These are phyloP conservation scores for Cantharis nigra DNA, from an alignment of 2,888 invertebrate species.

Conservation along the genomic window DNA sequence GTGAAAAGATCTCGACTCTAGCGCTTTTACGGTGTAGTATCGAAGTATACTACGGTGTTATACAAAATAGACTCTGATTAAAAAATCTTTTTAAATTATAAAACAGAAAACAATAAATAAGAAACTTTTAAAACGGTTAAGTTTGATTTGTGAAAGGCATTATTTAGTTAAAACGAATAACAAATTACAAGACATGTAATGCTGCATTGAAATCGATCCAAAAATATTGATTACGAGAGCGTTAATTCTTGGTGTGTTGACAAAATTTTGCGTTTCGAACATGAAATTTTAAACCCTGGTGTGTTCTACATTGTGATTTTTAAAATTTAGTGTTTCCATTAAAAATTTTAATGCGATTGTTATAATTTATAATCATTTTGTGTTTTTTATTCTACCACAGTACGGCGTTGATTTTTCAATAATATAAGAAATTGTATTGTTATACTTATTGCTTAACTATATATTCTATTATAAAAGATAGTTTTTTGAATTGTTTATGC, in stretches of 20 bases:
- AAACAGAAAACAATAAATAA: slow-evolving; percentile 21
- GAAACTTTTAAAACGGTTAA: slow-evolving; percentile 17
- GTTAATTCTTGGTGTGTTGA: slow-evolving; percentile 28
- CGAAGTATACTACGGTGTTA: slow-evolving; percentile 44
- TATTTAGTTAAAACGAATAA: not conserved
- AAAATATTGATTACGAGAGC: slow-evolving; percentile 49
- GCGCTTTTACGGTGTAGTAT: slow-evolving; percentile 46
- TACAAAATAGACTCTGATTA: slow-evolving; percentile 44
- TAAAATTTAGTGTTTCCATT: slow-evolving; percentile 40
- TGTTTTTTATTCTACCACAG: not conserved
- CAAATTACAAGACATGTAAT: not conserved
- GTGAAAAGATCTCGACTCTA: slow-evolving; percentile 40
- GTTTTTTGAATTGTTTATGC: not conserved
- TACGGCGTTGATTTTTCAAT: not conserved
- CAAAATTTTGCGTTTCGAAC: slow-evolving; percentile 28
- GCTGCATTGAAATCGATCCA: slow-evolving; percentile 44
- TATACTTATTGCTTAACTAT: not conserved
- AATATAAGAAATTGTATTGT: not conserved
- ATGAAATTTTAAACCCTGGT: slow-evolving; percentile 42
- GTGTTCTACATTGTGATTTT: slow-evolving; percentile 52
- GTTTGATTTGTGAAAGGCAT: slow-evolving; percentile 4
- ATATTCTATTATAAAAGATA: not conserved
- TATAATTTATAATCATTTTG: not conserved
- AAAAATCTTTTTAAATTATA: slow-evolving; percentile 33
- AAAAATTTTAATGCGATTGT: not conserved